A percentile compares a stretch with the other conserved stretches of the same genome.
phyloP scores from a whole-genome alignment of 2,888 invertebrate species.

The Synergus umbraculus region DNA sequence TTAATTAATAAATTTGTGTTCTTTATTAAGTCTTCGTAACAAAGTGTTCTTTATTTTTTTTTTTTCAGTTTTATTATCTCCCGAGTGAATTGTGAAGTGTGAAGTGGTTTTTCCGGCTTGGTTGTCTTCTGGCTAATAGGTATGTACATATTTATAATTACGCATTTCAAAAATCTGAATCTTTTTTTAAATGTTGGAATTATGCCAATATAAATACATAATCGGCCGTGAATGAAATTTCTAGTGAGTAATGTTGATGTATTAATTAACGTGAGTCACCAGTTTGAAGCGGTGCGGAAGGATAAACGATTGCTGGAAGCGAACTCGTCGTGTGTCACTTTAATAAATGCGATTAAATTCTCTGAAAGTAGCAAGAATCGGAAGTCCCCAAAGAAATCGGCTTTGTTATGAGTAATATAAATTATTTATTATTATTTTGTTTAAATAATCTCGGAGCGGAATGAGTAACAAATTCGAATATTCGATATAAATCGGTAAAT shows the following conservation, averaged over 20 bases:
- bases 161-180: too few relatives aligned
- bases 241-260: conserved; percentile 60
- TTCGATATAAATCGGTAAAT: neutral
- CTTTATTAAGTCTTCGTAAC: too few relatives aligned
- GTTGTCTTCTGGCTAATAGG: too few relatives aligned
- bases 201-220: conserved; percentile 40
- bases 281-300: conserved; percentile 51
- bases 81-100: too few relatives aligned
- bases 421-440: neutral
- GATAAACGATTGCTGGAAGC: conserved; percentile 18
- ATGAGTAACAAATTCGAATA: conserved; percentile 6
- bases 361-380: neutral
- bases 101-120: too few relatives aligned
- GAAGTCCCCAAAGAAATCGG: neutral
- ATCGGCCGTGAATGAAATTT: conserved; percentile 49
- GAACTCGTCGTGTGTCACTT: conserved; percentile 5
- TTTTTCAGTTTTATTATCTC: too few relatives aligned
- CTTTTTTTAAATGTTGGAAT: too few relatives aligned
- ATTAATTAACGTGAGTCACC: conserved; percentile 65
- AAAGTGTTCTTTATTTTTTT: too few relatives aligned
- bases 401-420: neutral
- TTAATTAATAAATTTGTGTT: too few relatives aligned
- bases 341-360: conserved; percentile 13
- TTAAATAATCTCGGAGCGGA: neutral
- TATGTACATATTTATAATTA: too few relatives aligned